These are phyloP conservation scores for Andrena marginata DNA, from an alignment of 2,888 invertebrate genomes.

Conservation along the genomic window DNA sequence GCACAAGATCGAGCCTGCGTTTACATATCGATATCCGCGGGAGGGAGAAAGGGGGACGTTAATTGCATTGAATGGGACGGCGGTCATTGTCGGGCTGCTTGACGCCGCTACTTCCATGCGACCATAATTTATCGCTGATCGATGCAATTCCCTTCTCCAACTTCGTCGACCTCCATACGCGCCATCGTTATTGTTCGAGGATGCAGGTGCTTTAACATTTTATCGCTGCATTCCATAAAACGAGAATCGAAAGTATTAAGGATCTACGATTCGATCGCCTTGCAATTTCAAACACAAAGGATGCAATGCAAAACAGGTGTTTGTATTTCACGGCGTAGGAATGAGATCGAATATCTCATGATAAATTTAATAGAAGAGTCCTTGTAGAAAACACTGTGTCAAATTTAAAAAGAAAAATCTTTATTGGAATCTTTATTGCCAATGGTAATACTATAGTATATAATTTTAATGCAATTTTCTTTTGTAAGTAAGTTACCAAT, in stretches of 20 bases:
- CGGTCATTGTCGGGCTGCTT: conserved; percentile 56
- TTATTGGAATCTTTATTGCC: no score
- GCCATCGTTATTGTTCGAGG: conserved; percentile 29
- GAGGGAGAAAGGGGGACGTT: conserved; percentile 19
- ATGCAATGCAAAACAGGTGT: neutral
- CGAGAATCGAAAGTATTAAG: neutral
- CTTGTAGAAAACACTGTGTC: no score
- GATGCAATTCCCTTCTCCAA: conserved; percentile 49
- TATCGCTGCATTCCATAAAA: neutral
- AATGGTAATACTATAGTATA: no score
- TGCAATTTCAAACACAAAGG: neutral
- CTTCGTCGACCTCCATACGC: conserved; percentile 34
- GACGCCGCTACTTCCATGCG: conserved; percentile 35
- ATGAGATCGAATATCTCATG: no score
- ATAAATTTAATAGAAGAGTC: no score
- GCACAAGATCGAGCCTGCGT: conserved; percentile 29
- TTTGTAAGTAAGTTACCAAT: no score
- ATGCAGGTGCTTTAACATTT: conserved; percentile 45
- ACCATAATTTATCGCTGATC: conserved; percentile 49
- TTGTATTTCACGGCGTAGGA: no score
- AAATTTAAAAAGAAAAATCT: no score
- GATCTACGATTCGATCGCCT: neutral
- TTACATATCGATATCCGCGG: conserved; percentile 12
- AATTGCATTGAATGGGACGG: conserved; percentile 52
- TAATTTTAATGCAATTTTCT: no score